A percentile compares a stretch with the other conserved stretches of the same genome.
Evolutionary conservation across 2,888 invertebrate genomes (phyloP).

Genomic region (Liopterus haemorrhoidalis): DNA sequence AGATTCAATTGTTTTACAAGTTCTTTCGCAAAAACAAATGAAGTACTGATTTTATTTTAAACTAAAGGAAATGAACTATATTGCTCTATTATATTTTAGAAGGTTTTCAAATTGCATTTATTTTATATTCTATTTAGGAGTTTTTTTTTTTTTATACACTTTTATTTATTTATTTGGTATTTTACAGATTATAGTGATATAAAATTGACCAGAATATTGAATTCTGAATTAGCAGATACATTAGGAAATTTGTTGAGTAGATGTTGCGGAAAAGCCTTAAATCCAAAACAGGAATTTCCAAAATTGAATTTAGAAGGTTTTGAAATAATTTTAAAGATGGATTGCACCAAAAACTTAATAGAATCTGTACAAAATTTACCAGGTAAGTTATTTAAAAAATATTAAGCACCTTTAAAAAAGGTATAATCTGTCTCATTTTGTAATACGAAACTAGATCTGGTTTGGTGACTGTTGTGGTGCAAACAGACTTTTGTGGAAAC

Average conservation of each 20-base stretch:
- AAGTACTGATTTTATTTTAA: too few species aligned
- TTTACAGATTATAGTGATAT: slow-evolving; percentile 74
- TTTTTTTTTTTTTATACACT: slow-evolving; percentile 17
- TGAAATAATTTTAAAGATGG: slow-evolving; percentile 43
- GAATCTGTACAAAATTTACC: slow-evolving; percentile 52
- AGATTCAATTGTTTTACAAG: too few species aligned
- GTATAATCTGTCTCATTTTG: background rate
- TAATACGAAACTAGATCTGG: too few species aligned
- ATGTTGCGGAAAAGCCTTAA: slow-evolving; percentile 68
- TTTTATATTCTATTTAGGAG: slow-evolving; percentile 4
- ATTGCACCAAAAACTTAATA: slow-evolving; percentile 52
- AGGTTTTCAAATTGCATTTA: slow-evolving; percentile 2
- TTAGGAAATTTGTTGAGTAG: slow-evolving; percentile 85
- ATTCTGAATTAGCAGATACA: slow-evolving; percentile 87
- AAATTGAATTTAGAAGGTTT: slow-evolving; percentile 48
- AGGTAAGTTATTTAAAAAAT: slow-evolving; percentile 45
- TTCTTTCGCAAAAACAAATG: too few species aligned
- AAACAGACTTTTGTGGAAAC: too few species aligned
- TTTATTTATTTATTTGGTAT: slow-evolving; percentile 14
- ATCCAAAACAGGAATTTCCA: slow-evolving; percentile 73
- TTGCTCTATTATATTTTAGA: slow-evolving; percentile 7
- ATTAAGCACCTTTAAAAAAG: background rate
- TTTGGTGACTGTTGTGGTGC: too few species aligned
- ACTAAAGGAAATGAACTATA: too few species aligned
- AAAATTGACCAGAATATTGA: slow-evolving; percentile 69